phyloP scores from a whole-genome alignment of 2,113 vertebrate genomes.

The Dromiciops gliroides region DNA sequence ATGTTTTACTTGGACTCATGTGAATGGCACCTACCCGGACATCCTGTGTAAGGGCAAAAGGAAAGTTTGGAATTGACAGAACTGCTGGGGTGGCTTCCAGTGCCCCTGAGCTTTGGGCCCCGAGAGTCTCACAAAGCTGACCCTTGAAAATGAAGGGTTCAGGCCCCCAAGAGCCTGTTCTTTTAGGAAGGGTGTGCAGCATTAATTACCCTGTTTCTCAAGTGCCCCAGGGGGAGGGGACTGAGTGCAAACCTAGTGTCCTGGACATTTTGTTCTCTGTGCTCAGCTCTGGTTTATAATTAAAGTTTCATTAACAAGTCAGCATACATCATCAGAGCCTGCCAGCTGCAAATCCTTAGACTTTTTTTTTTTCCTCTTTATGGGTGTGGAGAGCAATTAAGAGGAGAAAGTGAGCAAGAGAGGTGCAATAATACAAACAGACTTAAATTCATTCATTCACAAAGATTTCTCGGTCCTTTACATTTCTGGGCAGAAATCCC shows the following conservation, averaged over 20 bases:
- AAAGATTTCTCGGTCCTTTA: neutral
- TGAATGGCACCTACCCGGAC: neutral
- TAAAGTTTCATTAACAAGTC: conserved; percentile 67
- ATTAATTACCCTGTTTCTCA: conserved; percentile 23
- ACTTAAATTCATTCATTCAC: neutral
- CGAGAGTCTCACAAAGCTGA: neutral
- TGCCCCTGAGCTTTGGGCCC: neutral
- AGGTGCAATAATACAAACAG: neutral
- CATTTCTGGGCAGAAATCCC: conserved; percentile 13
- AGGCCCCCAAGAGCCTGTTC: neutral
- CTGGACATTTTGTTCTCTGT: neutral
- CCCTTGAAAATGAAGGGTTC: rapidly evolving
- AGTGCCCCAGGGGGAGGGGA: neutral
- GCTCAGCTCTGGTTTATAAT: conserved; percentile 67
- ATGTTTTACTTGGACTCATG: neutral
- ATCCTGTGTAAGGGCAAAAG: neutral
- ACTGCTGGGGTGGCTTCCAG: neutral
- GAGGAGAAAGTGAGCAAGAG: conserved; percentile 38
- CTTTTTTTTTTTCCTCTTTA: conserved; percentile 12
- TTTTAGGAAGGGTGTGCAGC: neutral
- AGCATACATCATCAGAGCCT: conserved; percentile 67
- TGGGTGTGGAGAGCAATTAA: conserved; percentile 71
- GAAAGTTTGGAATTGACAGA: neutral
- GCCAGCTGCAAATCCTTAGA: conserved; percentile 66
- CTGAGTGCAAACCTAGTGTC: neutral